Base-by-base conservation (phyloP, 2,888 invertebrate species). In the Agonopterix subpropinquella region DNA sequence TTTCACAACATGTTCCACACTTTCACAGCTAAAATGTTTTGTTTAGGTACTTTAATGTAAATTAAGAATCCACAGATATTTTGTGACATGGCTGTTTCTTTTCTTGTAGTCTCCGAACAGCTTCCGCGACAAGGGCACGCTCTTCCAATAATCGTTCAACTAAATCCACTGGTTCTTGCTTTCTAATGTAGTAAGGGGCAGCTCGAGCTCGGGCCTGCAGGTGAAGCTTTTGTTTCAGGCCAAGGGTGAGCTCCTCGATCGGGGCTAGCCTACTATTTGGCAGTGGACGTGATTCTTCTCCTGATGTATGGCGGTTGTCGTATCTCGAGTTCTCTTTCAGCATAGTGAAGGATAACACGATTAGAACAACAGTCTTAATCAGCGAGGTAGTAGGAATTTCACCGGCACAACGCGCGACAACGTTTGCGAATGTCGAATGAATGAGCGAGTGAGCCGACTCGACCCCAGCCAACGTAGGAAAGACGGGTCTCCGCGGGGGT, bases 1-100 rank as follows among this genome's bases (percentile, higher is more conserved):
- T 88, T 88, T 88, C 88, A 88, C 88, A 88, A 88, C 86, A 86
- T 79, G 73, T 77, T 83, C 78, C 77, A 82, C 85, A 88, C 88
- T 88, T 88, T 88, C 88, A 89, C 88, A 87, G 78, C 71, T 83
- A 82, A 83, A 87, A 84, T 81, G 81, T 86, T 81, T 84, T 83
- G 78, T 80, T 82, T 42, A 62, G 65, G 63, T 60, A 28, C 28
- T 28, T 28, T 28, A 61, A 52, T 77, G 73, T 76, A 78, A 81
- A 77, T 85, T 88, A 88, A 61, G 87, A 87, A 78, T 89, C 88
- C 67, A 89, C 85, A 60, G 85, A 81, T 72, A 87, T 86, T 73
- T 85, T 80, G 71, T 83, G 87, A 78, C 83, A 86, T 53, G 87
- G 56, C 70, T 84, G 81, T 77, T 84, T 84, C 69, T 87, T 85